These are phyloP conservation scores for Solea senegalensis DNA, from an alignment of 2,113 vertebrate genomes.

Conservation along the genomic window DNA sequence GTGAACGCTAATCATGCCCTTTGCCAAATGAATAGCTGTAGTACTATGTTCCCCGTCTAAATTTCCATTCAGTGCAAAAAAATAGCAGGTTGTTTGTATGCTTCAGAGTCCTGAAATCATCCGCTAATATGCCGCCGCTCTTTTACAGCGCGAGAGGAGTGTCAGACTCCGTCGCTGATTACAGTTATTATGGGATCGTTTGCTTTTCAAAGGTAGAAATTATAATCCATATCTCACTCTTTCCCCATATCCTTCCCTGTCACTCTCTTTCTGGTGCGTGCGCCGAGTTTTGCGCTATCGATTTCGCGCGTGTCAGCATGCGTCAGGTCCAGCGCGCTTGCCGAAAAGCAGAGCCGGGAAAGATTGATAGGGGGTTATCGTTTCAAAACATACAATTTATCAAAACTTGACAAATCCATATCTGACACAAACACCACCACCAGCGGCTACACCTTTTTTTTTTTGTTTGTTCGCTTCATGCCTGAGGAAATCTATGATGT, in stretches of 20 bases:
- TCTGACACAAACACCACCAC: constrained; percentile 58
- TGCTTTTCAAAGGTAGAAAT: constrained; percentile 18
- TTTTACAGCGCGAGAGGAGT: not conserved
- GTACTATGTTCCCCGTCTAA: constrained; percentile 11
- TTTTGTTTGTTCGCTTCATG: constrained; percentile 43
- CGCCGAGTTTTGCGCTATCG: constrained; percentile 27
- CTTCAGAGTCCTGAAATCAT: constrained; percentile 45
- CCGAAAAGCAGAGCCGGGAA: constrained; percentile 45
- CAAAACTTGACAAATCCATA: constrained; percentile 75
- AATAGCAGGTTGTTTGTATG: constrained; percentile 68
- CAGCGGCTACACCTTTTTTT: constrained; percentile 37
- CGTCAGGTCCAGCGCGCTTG: constrained; percentile 21
- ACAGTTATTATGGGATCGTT: constrained; percentile 45
- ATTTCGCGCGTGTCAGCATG: constrained; percentile 39
- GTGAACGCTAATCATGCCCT: constrained; percentile 36
- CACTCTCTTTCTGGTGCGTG: constrained; percentile 21
- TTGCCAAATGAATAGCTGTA: constrained; percentile 32
- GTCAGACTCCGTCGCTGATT: constrained; percentile 25
- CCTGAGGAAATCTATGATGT: constrained; percentile 62
- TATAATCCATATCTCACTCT: constrained; percentile 36
- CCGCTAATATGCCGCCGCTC: constrained; percentile 30
- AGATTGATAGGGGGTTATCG: constrained; percentile 67
- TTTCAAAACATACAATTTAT: constrained; percentile 72
- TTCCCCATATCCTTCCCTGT: constrained; percentile 33
- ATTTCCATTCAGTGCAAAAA: constrained; percentile 56